These are phyloP conservation scores for Tineola bisselliella DNA, from an alignment of 2,888 invertebrate genomes.

Conservation along the genomic window DNA sequence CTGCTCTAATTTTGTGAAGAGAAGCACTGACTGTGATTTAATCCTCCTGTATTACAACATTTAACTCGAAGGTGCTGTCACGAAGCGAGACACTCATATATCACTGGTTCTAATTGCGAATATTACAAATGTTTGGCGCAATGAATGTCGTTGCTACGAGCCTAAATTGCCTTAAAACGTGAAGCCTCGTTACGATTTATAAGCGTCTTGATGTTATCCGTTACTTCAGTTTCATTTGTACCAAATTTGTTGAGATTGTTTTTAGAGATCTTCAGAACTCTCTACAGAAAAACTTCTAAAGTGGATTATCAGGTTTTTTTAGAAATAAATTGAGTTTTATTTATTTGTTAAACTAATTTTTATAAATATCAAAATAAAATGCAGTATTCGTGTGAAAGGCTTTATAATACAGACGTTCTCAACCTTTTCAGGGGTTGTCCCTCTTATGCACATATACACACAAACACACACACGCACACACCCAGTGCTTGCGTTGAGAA, in stretches of 20 bases:
- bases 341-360: no score
- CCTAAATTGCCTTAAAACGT: slow-evolving; percentile 7
- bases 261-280: background rate
- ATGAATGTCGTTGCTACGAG: slow-evolving; percentile 20
- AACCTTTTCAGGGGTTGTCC: no score
- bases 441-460: no score
- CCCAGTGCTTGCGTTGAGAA: no score
- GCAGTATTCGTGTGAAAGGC: no score
- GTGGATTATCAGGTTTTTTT: background rate
- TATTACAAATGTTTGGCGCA: slow-evolving; percentile 29
- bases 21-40: slow-evolving; percentile 28
- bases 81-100: slow-evolving; percentile 27
- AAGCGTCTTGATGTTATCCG: slow-evolving; percentile 5
- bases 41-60: slow-evolving; percentile 27
- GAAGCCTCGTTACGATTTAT: slow-evolving; percentile 9
- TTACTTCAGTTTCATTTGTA: background rate
- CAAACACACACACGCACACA: no score
- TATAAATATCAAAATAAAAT: no score
- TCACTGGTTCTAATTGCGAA: slow-evolving; percentile 36
- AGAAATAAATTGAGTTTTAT: background rate
- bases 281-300: background rate
- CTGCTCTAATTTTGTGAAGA: background rate
- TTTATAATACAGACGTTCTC: no score
- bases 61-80: slow-evolving; percentile 29
- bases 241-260: background rate